Evolutionary conservation across 2,888 invertebrate genomes (phyloP).

Genomic region (Criorhina ranunculi): DNA sequence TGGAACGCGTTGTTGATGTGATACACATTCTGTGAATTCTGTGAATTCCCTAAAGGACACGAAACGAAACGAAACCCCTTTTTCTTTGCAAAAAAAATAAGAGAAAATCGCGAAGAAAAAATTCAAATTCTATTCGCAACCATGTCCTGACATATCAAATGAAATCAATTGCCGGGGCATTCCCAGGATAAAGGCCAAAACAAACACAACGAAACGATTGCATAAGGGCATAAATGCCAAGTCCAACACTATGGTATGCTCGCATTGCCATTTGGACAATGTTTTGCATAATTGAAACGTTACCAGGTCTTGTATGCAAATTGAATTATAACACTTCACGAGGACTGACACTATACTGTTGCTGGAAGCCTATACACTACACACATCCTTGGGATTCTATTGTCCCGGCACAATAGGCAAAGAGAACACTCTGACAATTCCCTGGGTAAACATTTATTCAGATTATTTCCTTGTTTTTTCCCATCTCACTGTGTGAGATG

Average conservation of each 20-base stretch:
- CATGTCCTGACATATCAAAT: constrained; percentile 20
- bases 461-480: constrained; percentile 79
- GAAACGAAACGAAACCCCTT: constrained; percentile 5
- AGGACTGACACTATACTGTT: constrained; percentile 33
- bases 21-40: not conserved
- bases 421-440: constrained; percentile 81
- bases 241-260: constrained; percentile 21
- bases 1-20: not conserved
- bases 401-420: constrained; percentile 56
- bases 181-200: constrained; percentile 4
- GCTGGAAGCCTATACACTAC: constrained; percentile 29
- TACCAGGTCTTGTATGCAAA: constrained; percentile 64
- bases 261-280: constrained; percentile 55
- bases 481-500: constrained; percentile 43
- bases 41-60: constrained; percentile 26
- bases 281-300: constrained; percentile 70
- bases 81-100: no score
- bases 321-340: constrained; percentile 66
- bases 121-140: constrained; percentile 1
- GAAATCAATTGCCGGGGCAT: constrained; percentile 37
- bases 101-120: not conserved
- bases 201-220: no score
- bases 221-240: constrained; percentile 40
- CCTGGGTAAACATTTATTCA: constrained; percentile 83
- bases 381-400: constrained; percentile 53